Evolutionary conservation across 1,140 invertebrate genomes (phyloP), one percentile per base, ranked within the genome.

Genomic region (Anastatus disparis): DNA sequence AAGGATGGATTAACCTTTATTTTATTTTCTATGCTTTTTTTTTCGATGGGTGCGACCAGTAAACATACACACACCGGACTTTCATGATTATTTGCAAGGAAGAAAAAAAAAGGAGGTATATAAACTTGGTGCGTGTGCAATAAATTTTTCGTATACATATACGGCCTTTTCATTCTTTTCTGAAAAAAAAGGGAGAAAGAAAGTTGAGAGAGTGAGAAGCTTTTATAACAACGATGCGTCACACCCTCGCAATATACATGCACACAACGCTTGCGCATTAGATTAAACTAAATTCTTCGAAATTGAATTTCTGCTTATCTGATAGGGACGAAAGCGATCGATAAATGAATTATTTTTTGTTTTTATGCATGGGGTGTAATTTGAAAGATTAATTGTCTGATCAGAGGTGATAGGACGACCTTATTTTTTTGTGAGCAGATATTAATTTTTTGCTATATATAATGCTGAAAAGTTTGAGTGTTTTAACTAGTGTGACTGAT

Each of bases 11-110:
- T 29, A 46, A 61, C 20, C 50, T 65, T 65, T 40, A 38, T 71
- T n/a, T 62, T 58, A 71, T 64, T 70, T 56, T 56, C 31, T 31
- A 29, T n/a, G n/a, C n/a, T n/a, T n/a, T n/a, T n/a, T n/a, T n/a
- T n/a, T n/a, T n/a, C 10, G 2, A 42, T 59, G 62, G 70, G 70
- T 66, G 70, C 53, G 70, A 50, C 62, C 27, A 38, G 38, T 15
- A 4, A 7, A n/a, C n/a, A n/a, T n/a, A n/a, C n/a, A n/a, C n/a
- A 35, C 10, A 6, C 10, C 42, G 15, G 17, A 38, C 12, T 42
- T 55, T 42, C 38, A 29, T 55, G 64, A 58, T 61, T 29, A 24
- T 35, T 6, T 29, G 17, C 27, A 29, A 31, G 29, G 70, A 67
- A 56, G 55, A 52, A n/a, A n/a, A n/a, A n/a, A n/a, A n/a, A n/a